Evolutionary conservation across 64 coral and sea anemone genomes (phyloP).

Genomic region (Acropora yongei): DNA sequence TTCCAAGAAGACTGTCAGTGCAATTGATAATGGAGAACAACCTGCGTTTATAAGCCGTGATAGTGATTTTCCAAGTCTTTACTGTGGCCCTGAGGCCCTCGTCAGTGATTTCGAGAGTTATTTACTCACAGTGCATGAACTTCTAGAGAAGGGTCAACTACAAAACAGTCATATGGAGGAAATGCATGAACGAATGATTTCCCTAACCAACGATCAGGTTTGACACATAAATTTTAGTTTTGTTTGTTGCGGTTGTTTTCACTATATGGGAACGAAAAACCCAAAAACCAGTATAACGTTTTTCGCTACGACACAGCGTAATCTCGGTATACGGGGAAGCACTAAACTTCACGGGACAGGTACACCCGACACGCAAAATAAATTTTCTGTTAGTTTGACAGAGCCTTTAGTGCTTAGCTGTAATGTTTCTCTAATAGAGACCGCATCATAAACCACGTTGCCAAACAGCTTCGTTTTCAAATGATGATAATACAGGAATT

Average conservation of each 20-base stretch:
- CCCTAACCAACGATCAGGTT: constrained; percentile 7
- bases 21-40: neutral
- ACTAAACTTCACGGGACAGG: too few relatives aligned
- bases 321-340: too few relatives aligned
- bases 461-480: too few relatives aligned
- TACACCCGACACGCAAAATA: too few relatives aligned
- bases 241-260: neutral
- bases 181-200: constrained; percentile 50
- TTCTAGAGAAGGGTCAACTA: constrained; percentile 41
- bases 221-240: neutral
- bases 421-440: too few relatives aligned
- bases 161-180: constrained; percentile 18
- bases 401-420: too few relatives aligned
- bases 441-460: too few relatives aligned
- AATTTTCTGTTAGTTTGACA: too few relatives aligned
- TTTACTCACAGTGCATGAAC: neutral
- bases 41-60: neutral
- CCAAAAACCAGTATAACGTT: too few relatives aligned
- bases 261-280: neutral
- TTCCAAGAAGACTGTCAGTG: neutral
- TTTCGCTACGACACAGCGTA: too few relatives aligned
- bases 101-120: constrained; percentile 53
- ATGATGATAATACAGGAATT: too few relatives aligned
- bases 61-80: constrained; percentile 56
- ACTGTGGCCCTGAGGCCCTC: constrained; percentile 46